Conservation (phyloP, 2,888 invertebrate genomes). For the Cyaniris semiargus region DNA sequence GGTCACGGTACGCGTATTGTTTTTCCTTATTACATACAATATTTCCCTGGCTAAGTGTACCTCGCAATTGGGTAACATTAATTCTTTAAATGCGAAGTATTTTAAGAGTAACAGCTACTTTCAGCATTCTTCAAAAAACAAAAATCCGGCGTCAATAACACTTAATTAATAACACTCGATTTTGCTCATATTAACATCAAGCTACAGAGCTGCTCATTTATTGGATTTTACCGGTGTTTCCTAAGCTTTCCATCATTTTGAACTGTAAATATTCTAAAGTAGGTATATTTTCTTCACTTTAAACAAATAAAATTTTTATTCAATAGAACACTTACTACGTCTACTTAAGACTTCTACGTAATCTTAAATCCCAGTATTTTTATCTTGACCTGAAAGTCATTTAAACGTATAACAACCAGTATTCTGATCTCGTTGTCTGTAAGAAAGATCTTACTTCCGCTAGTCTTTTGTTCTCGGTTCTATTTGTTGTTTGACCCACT, state of each 20-base stretch:
- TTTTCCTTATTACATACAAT: slow-evolving; percentile 15
- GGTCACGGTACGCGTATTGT: slow-evolving; percentile 41
- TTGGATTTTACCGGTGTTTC: no score
- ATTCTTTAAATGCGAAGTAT: neutral
- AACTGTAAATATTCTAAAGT: no score
- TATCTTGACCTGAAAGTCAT: neutral
- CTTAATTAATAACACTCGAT: no score
- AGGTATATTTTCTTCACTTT: no score
- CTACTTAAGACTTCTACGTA: neutral
- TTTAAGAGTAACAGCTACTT: neutral
- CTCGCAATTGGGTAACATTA: neutral
- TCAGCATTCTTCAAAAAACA: neutral
- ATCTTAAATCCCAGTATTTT: neutral
- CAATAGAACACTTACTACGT: no score
- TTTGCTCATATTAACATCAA: no score
- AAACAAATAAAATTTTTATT: no score
- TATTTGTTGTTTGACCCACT: neutral
- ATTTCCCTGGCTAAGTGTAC: neutral
- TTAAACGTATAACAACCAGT: neutral
- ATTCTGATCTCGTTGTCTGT: neutral
- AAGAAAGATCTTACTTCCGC: slow-evolving; percentile 13
- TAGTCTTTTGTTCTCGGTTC: neutral
- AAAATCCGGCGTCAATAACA: no score
- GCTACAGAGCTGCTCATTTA: no score
- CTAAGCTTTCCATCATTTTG: no score